phyloP scores from a whole-genome alignment of 92 coral and sea anemone species.

The Micromussa lordhowensis region DNA sequence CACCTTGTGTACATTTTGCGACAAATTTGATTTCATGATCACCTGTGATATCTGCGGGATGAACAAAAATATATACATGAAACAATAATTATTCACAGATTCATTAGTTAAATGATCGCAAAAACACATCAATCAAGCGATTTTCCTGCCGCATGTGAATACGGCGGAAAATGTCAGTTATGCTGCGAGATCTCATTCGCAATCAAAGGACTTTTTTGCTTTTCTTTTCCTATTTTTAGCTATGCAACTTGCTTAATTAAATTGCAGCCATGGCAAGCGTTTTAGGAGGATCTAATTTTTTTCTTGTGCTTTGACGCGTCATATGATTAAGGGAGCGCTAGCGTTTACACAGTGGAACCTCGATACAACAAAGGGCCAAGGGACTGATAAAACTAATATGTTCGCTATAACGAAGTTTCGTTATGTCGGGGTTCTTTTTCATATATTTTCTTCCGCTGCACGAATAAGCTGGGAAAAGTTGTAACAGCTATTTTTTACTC shows the following conservation, averaged over 20 bases:
- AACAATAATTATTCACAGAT: constrained; percentile 20
- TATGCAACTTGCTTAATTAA: neutral
- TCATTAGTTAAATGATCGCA: constrained; percentile 7
- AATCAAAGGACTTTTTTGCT: neutral
- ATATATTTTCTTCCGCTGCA: too few species aligned
- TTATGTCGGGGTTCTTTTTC: too few species aligned
- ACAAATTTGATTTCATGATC: neutral
- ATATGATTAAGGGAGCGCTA: neutral
- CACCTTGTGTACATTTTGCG: neutral
- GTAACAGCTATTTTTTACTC: neutral
- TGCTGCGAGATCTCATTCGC: neutral
- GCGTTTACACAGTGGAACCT: too few species aligned
- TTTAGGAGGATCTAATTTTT: neutral
- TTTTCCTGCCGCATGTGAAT: neutral
- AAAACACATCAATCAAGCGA: constrained; percentile 19
- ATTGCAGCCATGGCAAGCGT: neutral
- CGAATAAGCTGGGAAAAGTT: too few species aligned
- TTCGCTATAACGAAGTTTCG: too few species aligned
- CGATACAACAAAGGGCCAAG: too few species aligned
- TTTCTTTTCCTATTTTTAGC: neutral
- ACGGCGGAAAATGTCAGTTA: neutral
- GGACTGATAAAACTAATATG: too few species aligned
- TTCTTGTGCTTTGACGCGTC: neutral
- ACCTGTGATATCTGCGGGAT: neutral
- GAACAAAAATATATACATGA: neutral